These are phyloP conservation scores for Micromesistius poutassou DNA, from an alignment of 2,797 vertebrate species.

Conservation along the genomic window DNA sequence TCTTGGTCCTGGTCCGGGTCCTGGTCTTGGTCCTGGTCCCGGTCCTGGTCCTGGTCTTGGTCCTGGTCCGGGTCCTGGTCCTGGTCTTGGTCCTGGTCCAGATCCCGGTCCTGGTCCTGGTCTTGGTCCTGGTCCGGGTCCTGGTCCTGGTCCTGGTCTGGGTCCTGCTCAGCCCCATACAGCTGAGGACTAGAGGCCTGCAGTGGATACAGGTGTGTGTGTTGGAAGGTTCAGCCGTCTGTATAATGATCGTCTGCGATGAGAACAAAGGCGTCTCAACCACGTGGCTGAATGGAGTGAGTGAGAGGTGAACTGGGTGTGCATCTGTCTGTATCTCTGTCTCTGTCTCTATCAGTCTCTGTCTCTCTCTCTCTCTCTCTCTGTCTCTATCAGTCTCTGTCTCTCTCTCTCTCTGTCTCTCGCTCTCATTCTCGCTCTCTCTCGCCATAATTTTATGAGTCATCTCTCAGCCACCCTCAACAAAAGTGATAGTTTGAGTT, in stretches of 20 bases:
- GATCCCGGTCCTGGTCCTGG: no score
- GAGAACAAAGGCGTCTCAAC: neutral
- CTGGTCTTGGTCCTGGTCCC: no score
- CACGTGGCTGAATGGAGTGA: neutral
- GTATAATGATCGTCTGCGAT: neutral
- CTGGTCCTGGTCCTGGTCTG: no score
- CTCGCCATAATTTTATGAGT: neutral
- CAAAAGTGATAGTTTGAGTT: neutral
- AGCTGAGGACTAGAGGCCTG: neutral
- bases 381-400: neutral
- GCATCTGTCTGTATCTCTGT: neutral
- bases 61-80: no score
- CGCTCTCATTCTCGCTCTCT: neutral
- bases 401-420: neutral
- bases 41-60: no score
- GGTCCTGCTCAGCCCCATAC: neutral
- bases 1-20: no score
- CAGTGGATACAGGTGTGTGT: neutral
- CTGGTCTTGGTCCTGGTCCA: no score
- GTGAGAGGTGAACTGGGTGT: neutral
- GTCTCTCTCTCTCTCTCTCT: neutral
- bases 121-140: no score
- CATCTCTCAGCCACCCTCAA: neutral
- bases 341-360: neutral
- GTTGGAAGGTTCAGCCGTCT: neutral